Evolutionary conservation across 2,113 vertebrate genomes (phyloP).

Genomic region (Deroptyus accipitrinus): DNA sequence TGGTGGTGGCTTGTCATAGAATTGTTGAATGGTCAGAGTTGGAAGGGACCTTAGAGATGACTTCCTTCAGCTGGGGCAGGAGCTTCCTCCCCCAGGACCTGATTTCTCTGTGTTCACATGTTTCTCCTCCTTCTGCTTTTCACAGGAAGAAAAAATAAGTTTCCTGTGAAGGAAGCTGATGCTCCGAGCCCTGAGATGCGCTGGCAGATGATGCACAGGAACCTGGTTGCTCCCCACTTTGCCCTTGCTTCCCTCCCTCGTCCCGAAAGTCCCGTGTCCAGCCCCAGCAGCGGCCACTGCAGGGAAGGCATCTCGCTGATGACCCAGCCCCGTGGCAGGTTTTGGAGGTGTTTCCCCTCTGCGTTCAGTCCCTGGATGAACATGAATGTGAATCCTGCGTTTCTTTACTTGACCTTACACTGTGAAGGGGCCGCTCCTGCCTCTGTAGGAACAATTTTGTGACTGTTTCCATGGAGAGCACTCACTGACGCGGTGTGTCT

Average conservation of each 20-base stretch:
- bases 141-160: conserved; percentile 49
- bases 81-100: not conserved
- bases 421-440: not conserved
- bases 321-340: not conserved
- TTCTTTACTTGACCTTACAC: not conserved
- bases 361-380: not conserved
- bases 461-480: not conserved
- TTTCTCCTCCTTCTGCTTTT: conserved; percentile 54
- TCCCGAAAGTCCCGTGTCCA: accelerated
- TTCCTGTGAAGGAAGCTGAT: conserved; percentile 22
- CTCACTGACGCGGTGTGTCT: accelerated
- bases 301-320: not conserved
- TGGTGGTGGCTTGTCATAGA: accelerated
- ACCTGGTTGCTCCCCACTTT: not conserved
- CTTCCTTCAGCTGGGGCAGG: not conserved
- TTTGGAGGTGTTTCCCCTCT: accelerated
- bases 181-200: not conserved
- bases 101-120: accelerated
- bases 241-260: not conserved
- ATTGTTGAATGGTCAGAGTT: not conserved
- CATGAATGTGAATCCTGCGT: accelerated
- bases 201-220: not conserved
- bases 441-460: not conserved
- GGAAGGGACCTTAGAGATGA: not conserved
- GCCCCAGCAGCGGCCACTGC: not conserved